A percentile compares a stretch with the other conserved stretches of the same genome.
phyloP scores from a whole-genome alignment of 1,140 invertebrate genomes.

The Anastrepha ludens region DNA sequence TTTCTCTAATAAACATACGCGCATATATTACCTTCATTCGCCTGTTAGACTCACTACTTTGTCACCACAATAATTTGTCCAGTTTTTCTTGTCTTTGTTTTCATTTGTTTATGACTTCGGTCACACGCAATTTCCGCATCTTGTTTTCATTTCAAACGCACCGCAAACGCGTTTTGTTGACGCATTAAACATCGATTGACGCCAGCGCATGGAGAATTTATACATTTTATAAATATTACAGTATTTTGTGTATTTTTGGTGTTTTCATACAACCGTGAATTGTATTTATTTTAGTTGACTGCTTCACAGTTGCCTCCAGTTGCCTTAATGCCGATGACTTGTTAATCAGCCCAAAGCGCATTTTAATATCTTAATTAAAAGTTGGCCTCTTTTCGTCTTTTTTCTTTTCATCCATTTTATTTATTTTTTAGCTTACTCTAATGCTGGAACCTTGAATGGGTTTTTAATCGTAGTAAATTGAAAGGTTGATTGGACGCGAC shows the following conservation, averaged over 20 bases:
- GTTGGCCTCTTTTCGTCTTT: not conserved
- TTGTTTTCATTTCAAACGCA: constrained; percentile 16
- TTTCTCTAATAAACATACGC: too few species aligned
- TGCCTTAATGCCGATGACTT: not conserved
- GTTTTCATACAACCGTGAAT: not conserved
- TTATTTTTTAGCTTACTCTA: not conserved
- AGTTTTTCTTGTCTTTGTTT: not conserved
- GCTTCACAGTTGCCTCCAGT: not conserved
- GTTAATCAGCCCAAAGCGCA: constrained; percentile 16
- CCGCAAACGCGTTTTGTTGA: not conserved
- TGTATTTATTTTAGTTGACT: not conserved
- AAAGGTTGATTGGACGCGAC: not conserved
- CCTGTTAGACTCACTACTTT: not conserved
- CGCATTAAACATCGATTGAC: not conserved
- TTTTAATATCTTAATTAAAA: constrained; percentile 32
- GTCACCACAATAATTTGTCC: constrained; percentile 1
- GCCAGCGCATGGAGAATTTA: not conserved
- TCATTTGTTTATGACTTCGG: not conserved
- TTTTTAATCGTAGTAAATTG: not conserved
- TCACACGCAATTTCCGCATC: constrained; percentile 29
- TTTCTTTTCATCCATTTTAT: not conserved
- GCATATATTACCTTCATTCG: not conserved
- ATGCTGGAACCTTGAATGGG: not conserved
- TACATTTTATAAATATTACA: not conserved
- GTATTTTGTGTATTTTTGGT: not conserved